phyloP scores from a whole-genome alignment of 2,113 vertebrate genomes.

The Myotis brandtii region DNA sequence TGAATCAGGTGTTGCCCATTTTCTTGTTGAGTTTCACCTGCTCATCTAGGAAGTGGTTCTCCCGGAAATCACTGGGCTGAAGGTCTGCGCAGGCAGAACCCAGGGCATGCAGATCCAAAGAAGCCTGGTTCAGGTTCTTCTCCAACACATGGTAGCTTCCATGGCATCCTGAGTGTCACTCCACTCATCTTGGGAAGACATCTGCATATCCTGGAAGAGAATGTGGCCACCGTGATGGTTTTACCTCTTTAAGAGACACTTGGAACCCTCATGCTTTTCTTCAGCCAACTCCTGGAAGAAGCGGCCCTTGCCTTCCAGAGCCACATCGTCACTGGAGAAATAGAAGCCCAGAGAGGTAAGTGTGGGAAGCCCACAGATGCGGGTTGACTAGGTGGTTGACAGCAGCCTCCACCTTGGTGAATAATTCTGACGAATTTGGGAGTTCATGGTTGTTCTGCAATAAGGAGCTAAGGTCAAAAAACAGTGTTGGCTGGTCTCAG shows the following conservation, averaged over 20 bases:
- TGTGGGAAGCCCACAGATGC: not conserved
- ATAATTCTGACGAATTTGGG: not conserved
- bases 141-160: not conserved
- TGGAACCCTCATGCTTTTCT: not conserved
- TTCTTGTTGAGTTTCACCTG: not conserved
- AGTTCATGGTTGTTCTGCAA: not conserved
- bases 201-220: not conserved
- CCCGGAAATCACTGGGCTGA: not conserved
- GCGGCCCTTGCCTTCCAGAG: not conserved
- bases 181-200: not conserved
- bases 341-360: not conserved
- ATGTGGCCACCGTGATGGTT: too few species aligned
- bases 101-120: not conserved
- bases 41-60: not conserved
- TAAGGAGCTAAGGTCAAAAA: not conserved
- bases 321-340: not conserved
- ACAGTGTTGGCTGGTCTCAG: not conserved
- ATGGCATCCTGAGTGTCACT: not conserved
- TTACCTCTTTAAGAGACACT: not conserved
- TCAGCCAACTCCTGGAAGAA: not conserved
- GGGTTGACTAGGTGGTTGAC: not conserved
- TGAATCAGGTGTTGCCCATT: too few species aligned
- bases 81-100: not conserved
- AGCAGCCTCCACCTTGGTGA: not conserved
- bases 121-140: not conserved